Evolutionary conservation across 2,888 invertebrate species (phyloP).

Genomic region (Apotomis betuletana): DNA sequence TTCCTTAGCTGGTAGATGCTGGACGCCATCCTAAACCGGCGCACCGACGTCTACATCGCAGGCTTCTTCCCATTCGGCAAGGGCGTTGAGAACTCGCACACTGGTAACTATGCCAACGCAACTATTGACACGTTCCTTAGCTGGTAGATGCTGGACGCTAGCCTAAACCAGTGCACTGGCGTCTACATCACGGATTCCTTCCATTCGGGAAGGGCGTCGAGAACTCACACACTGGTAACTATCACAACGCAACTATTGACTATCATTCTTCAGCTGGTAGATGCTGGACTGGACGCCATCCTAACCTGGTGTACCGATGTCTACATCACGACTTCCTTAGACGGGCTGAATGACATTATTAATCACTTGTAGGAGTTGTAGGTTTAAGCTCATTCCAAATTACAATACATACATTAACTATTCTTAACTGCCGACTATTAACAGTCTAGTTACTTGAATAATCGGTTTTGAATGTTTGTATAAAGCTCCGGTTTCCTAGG

Average conservation of each 20-base stretch:
- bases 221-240: constrained; percentile 89
- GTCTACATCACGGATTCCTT: constrained; percentile 92
- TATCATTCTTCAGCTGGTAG: too few relatives aligned
- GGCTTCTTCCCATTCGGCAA: constrained; percentile 96
- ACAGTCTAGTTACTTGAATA: too few relatives aligned
- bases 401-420: too few relatives aligned
- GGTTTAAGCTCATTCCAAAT: too few relatives aligned
- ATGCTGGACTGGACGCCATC: constrained; percentile 81
- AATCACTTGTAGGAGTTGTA: too few relatives aligned
- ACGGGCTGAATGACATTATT: too few relatives aligned
- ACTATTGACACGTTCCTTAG: too few relatives aligned
- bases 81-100: constrained; percentile 91
- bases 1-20: constrained; percentile 47
- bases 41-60: constrained; percentile 95
- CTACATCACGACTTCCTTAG: constrained; percentile 92
- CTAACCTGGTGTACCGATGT: constrained; percentile 90
- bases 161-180: constrained; percentile 87
- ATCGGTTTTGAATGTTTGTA: too few relatives aligned
- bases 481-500: too few relatives aligned
- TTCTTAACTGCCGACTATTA: too few relatives aligned
- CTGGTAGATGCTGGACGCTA: constrained; percentile 73
- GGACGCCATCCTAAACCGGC: constrained; percentile 84
- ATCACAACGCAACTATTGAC: neutral
- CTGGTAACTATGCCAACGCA: constrained; percentile 80
- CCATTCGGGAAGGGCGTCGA: constrained; percentile 90